Evolutionary conservation across 2,113 vertebrate genomes (phyloP), one percentile per base, ranked within the genome.

Genomic region (Origma solitaria): DNA sequence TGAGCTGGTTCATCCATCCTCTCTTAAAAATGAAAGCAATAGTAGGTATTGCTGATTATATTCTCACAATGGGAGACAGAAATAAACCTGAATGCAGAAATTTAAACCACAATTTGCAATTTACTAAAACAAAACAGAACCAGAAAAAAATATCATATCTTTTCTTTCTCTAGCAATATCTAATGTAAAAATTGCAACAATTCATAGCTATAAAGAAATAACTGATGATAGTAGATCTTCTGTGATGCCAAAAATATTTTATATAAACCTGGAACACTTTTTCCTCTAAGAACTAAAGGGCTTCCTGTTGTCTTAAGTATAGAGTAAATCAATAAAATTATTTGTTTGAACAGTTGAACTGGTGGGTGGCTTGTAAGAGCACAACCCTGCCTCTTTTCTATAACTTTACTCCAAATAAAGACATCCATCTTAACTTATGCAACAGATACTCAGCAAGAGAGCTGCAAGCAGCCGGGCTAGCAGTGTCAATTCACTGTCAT

Each of bases 81-180:
- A 98, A 96, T 97, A 96, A 97, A 96, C 86, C 92, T 57, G 70
- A 95, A 97, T 69, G 50, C 60, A 18, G 83, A 88, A 96, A 81
- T 65, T 82, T 95, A 94, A 97, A 98, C 95, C 95, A 95, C 30
- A 2, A 45, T 50, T 96, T 85, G 66, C 93, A 94, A 95, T 97
- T 97, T 96, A 88, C 92, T 95, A 91, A 98, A 97, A 94, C 93
- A 95, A 97, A 97, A 88, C 81, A 88, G 92, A 96, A 88, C 20
- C 19, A 40, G 81, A 88, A 94, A 96, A 80, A 96, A 94, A 88
- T 45, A 75, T 53, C 60, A 66, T 38, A 72, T 89, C 76, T 71
- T 62, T 90, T 65, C 12, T 90, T 97, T 88, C 97, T 95, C 94
- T 78, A 96, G 94, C 89, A 95, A 88, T 56, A 72, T 27, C 88